Evolutionary conservation across 2,113 vertebrate species (phyloP), one percentile per base, ranked within the genome.

Genomic region (Clarias batrachus): DNA sequence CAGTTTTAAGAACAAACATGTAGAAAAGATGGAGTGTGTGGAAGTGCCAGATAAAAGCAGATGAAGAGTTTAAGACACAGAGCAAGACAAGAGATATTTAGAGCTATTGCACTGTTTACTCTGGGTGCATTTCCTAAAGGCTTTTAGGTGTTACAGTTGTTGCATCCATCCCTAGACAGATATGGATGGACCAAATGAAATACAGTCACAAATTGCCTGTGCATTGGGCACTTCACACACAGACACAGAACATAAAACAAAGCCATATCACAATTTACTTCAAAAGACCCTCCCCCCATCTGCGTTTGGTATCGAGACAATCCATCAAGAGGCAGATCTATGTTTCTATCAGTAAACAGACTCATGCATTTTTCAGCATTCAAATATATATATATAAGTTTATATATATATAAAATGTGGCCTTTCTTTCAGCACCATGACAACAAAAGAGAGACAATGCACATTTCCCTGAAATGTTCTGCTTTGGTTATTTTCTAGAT

Each of bases 351-450:
- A 92, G 90, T 93, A 92, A 92, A 93, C 89, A 80, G 76, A 1
- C 91, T 94, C 93, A 93, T 94, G 92, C 90, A 94, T 94, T 93
- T 95, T 95, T 95, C 92, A 95, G 86, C 92, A 93, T 92, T 94
- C 92, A 94, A 92, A 94, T 92, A 92, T 88, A 89, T 93, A 81
- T 87, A 85, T 91, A 91, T 91, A 91, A 87, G n/a, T n/a, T n/a
- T 84, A 79, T 90, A 91, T 88, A 91, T 81, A 37, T 37, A 37
- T 37, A 33, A n/a, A 88, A 92, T 91, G 91, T 77, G 84, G 81
- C 86, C 91, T 90, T 89, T 86, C 92, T 93, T 86, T 89, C 87
- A 88, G 81, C 88, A 87, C 87, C 88, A 83, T 85, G 90, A 92
- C 92, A 94, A 94, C 93, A 94, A 94, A 94, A 92, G 52, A 17